Evolutionary conservation across 2,888 invertebrate genomes (phyloP).

Genomic region (Oligia fasciuncula): DNA sequence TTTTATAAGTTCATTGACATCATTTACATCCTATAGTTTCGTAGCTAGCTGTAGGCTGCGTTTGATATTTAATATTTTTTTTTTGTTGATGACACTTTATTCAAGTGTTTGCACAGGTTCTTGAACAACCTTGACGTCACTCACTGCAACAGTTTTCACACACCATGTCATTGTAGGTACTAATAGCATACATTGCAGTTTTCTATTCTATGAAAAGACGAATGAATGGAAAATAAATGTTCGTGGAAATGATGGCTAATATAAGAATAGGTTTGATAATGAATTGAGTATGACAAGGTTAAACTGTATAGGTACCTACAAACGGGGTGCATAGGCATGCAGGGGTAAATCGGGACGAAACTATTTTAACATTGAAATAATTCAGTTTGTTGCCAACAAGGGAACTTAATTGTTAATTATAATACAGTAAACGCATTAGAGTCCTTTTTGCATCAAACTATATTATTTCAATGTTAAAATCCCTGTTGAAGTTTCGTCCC

Average conservation of each 20-base stretch:
- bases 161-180: conserved; percentile 28
- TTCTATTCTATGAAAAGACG: neutral
- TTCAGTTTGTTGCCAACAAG: neutral
- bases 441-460: neutral
- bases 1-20: neutral
- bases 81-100: neutral
- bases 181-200: conserved; percentile 9
- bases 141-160: conserved; percentile 11
- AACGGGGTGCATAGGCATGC: neutral
- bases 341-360: neutral
- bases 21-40: neutral
- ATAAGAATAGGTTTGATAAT: neutral
- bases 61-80: neutral
- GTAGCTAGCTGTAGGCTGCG: neutral
- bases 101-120: neutral
- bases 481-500: no score
- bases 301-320: neutral
- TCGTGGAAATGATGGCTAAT: neutral
- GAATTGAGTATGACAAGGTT: no score
- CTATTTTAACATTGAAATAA: neutral
- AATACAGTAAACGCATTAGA: neutral
- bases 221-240: conserved; percentile 5
- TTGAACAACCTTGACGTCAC: conserved; percentile 23
- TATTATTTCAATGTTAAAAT: neutral
- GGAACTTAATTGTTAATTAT: neutral